Evolutionary conservation across 2,797 vertebrate genomes (phyloP).

Genomic region (Muscicapa comitata): DNA sequence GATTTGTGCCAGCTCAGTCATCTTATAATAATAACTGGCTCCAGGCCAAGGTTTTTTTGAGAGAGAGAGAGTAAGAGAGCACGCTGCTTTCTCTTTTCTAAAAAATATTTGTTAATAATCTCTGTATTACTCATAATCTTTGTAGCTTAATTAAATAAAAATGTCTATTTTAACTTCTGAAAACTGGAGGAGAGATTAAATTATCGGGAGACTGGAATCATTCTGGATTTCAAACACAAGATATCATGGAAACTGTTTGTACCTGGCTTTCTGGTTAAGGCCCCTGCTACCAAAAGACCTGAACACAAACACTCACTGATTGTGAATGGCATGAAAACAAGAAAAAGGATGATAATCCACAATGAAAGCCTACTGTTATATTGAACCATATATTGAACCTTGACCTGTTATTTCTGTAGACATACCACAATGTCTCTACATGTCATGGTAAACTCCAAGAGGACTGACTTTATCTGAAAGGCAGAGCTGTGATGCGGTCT

Average conservation of each 20-base stretch:
- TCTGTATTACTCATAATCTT: slow-evolving; percentile 50
- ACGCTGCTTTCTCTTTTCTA: slow-evolving; percentile 37
- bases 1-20: slow-evolving; percentile 62
- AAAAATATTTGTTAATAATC: slow-evolving; percentile 66
- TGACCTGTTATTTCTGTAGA: not conserved
- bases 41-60: slow-evolving; percentile 57
- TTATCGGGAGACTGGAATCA: not conserved
- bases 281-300: not conserved
- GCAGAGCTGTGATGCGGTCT: not conserved
- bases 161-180: slow-evolving; percentile 42
- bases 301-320: not conserved
- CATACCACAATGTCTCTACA: not conserved
- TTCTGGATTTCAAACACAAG: not conserved
- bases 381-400: not conserved
- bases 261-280: not conserved
- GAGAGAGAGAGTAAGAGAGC: not conserved
- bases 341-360: not conserved
- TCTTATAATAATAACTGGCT: slow-evolving; percentile 73
- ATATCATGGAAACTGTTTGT: not conserved
- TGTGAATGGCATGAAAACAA: not conserved
- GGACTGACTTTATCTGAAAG: not conserved
- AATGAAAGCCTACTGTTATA: not conserved
- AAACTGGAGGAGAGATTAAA: not conserved
- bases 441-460: not conserved
- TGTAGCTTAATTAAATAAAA: slow-evolving; percentile 51